phyloP scores from a whole-genome alignment of 2,888 invertebrate species.

The Aphodius granarius region DNA sequence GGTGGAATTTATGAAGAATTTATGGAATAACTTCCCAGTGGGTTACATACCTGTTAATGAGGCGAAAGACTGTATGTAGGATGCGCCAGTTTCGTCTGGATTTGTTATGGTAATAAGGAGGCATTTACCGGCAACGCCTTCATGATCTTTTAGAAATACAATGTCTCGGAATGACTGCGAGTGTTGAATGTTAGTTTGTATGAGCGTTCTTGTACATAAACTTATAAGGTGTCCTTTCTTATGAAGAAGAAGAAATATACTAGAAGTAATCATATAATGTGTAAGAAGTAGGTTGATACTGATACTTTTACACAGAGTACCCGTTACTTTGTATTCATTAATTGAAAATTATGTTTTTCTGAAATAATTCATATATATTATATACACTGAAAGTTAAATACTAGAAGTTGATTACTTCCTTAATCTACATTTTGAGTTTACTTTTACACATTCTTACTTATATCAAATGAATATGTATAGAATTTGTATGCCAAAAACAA shows the following conservation, averaged over 20 bases:
- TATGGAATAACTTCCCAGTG: no score
- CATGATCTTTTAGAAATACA: constrained; percentile 30
- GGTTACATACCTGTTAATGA: constrained; percentile 32
- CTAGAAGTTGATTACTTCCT: no score
- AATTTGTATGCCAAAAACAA: no score
- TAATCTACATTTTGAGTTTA: no score
- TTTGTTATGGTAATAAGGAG: constrained; percentile 18
- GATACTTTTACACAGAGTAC: no score
- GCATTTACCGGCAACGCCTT: constrained; percentile 14
- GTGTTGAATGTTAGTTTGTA: constrained; percentile 30
- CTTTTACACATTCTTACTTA: no score
- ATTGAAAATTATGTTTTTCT: no score
- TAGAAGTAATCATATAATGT: constrained; percentile 26
- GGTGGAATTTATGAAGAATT: constrained; percentile 1
- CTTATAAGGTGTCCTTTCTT: constrained; percentile 35
- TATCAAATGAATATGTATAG: no score
- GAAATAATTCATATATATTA: no score
- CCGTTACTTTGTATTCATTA: no score
- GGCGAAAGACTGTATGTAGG: constrained; percentile 25
- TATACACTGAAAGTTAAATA: no score
- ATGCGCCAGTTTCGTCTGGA: constrained; percentile 21
- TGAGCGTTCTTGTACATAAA: constrained; percentile 37
- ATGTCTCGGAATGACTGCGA: constrained; percentile 36
- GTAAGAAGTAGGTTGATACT: no score
- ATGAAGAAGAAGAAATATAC: constrained; percentile 36